These are phyloP conservation scores for Standfussiana lucernea DNA, from an alignment of 2,888 invertebrate species.

Conservation along the genomic window DNA sequence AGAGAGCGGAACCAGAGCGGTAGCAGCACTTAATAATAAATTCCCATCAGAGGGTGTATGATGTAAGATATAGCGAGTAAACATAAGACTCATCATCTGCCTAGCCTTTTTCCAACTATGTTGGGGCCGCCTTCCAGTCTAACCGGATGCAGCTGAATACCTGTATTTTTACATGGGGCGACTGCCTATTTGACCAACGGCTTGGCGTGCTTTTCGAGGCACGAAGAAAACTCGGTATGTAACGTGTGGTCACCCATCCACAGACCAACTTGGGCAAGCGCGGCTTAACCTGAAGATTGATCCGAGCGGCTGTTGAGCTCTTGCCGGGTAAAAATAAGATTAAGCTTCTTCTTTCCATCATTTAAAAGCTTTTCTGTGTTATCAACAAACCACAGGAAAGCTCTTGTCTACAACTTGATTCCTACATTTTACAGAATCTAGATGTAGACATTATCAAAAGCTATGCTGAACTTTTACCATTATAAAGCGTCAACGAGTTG, in stretches of 20 bases:
- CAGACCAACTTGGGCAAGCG: no score
- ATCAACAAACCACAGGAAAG: neutral
- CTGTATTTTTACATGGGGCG: no score
- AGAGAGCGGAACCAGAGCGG: constrained; percentile 64
- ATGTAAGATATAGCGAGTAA: constrained; percentile 40
- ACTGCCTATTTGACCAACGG: no score
- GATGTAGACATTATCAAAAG: neutral
- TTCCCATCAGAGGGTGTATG: constrained; percentile 53
- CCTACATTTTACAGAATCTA: neutral
- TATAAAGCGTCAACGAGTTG: neutral
- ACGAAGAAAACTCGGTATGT: no score
- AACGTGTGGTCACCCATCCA: no score
- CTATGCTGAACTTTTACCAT: neutral
- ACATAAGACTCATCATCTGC: no score
- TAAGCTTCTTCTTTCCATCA: neutral
- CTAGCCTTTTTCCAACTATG: no score
- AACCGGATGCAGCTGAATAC: no score
- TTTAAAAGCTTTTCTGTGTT: neutral
- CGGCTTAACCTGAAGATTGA: no score
- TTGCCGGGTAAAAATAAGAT: constrained; percentile 22
- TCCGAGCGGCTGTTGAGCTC: no score
- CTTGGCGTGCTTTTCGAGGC: no score
- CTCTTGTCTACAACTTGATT: neutral
- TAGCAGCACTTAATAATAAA: constrained; percentile 76
- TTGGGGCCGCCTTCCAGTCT: no score